Evolutionary conservation across 1,140 invertebrate species (phyloP), one percentile per base, ranked within the genome.

Genomic region (Xylocopa sonorina): DNA sequence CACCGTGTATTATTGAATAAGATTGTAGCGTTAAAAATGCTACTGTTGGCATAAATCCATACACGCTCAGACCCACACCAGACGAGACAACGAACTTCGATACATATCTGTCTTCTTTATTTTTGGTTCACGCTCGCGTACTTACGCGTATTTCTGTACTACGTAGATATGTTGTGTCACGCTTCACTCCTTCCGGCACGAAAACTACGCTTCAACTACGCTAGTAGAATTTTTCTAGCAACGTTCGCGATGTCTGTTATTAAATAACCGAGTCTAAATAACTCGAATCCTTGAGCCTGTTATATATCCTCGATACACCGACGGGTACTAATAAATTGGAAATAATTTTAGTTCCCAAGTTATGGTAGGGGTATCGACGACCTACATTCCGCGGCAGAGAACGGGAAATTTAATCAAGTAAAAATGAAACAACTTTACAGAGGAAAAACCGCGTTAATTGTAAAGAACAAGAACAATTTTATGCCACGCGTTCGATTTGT

Each of bases 71-170:
- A 78, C 67, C 55, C 18, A 51, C 50, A 51, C 41, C 71, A 84
- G 71, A 83, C 69, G 58, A 78, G 78, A 85, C 82, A 85, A 77
- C 63, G 72, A 85, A 85, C 78, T 73, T 83, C 43, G 67, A 75
- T 84, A 84, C 78, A 68, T 72, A 76, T 68, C 60, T 78, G 53
- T 63, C 60, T 77, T 62, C 27, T 77, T 84, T 81, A 81, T 84
- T 84, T 85, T 81, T 63, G 55, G 58, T 67, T 57, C 62, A 1
- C 41, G 41, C 57, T 27, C 2, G 1, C 34, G 34, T 14, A 24
- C 34, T n/a, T n/a, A 16, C 46, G 38, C 34, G 6, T 34, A 21
- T 12, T 21, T 14, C 24, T 2, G n/a, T n/a, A 12, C 21, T 21
- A 24, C 12, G 12, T 32, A n/a, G 12, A n/a, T 41, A 32, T n/a